A percentile compares a stretch with the other conserved stretches of the same genome.
These are phyloP conservation scores for Macrotus californicus DNA, from an alignment of 2,113 vertebrate species.

Conservation along the genomic window DNA sequence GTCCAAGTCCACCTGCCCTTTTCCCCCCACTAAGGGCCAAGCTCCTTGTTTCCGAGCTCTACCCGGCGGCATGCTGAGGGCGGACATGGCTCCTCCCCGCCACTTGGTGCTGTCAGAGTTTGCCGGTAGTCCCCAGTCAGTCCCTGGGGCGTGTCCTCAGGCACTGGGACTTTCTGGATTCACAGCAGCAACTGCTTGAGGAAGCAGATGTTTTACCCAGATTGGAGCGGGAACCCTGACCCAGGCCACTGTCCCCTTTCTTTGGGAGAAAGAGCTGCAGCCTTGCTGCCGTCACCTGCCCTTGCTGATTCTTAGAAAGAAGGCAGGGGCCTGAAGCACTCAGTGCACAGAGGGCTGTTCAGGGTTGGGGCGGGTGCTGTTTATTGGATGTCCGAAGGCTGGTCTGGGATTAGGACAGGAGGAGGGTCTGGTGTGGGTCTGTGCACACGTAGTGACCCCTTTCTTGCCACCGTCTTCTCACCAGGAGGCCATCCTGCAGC, in stretches of 20 bases:
- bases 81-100: neutral
- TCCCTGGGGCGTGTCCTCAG: neutral
- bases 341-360: neutral
- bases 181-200: neutral
- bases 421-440: rapidly evolving
- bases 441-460: rapidly evolving
- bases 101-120: neutral
- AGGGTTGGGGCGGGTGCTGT: neutral
- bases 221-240: neutral
- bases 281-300: neutral
- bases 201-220: neutral
- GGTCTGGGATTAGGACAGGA: neutral
- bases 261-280: neutral
- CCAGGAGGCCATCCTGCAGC: constrained; percentile 85
- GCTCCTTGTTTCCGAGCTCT: neutral
- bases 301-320: neutral
- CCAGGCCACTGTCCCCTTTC: neutral
- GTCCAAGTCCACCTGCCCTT: rapidly evolving
- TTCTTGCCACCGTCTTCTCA: neutral
- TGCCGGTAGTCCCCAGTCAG: neutral
- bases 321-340: neutral
- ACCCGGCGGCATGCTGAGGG: neutral
- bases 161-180: neutral
- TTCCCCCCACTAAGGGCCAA: neutral
- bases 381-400: neutral